These are phyloP conservation scores for Chrysolina oricalcia DNA, from an alignment of 2,888 invertebrate species.

Conservation along the genomic window DNA sequence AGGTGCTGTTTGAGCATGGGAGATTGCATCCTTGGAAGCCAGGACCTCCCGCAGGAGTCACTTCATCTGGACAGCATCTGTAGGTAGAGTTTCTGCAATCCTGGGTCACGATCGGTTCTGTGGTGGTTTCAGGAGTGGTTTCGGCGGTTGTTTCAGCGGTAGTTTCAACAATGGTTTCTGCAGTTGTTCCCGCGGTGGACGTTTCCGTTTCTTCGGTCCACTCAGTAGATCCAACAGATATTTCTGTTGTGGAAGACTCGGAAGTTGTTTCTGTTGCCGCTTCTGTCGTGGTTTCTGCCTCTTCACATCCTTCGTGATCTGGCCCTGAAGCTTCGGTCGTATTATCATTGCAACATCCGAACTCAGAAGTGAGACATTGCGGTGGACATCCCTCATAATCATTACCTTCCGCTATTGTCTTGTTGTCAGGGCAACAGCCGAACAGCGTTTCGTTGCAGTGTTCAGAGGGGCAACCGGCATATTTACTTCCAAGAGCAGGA, in stretches of 20 bases:
- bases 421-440: slow-evolving; percentile 90
- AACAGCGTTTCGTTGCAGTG: slow-evolving; percentile 86
- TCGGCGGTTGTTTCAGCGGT: slow-evolving; percentile 2
- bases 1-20: slow-evolving; percentile 79
- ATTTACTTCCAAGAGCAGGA: slow-evolving; percentile 80
- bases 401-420: slow-evolving; percentile 85
- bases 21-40: slow-evolving; percentile 81
- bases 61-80: slow-evolving; percentile 85
- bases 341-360: slow-evolving; percentile 91
- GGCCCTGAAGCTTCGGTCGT: slow-evolving; percentile 77
- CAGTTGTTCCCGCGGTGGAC: slow-evolving; percentile 1
- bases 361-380: slow-evolving; percentile 77
- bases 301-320: slow-evolving; percentile 65
- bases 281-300: slow-evolving; percentile 54
- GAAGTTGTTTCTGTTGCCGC: slow-evolving; percentile 75
- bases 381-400: slow-evolving; percentile 88
- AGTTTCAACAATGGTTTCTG: slow-evolving; percentile 34
- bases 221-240: slow-evolving; percentile 28
- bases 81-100: slow-evolving; percentile 75
- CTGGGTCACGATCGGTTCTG: slow-evolving; percentile 71
- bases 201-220: slow-evolving; percentile 43
- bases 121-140: slow-evolving; percentile 63
- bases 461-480: slow-evolving; percentile 84
- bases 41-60: slow-evolving; percentile 75
- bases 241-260: slow-evolving; percentile 61